These are phyloP conservation scores for Brotula barbata DNA, from an alignment of 2,797 vertebrate species.

Conservation along the genomic window DNA sequence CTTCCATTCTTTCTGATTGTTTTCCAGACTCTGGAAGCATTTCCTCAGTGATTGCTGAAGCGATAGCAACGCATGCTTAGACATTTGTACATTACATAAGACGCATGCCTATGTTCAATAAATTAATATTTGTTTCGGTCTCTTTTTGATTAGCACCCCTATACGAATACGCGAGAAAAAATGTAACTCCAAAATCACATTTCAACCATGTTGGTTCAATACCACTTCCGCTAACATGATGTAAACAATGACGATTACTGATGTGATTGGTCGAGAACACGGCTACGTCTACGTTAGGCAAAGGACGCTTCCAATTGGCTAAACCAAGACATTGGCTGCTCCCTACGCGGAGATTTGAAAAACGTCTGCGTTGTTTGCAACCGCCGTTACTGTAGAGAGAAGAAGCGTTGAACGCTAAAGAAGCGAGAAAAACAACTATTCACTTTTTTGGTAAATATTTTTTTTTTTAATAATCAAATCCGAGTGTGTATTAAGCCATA, in stretches of 20 bases:
- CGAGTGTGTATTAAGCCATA: neutral
- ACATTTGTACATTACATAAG: constrained; percentile 62
- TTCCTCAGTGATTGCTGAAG: constrained; percentile 76
- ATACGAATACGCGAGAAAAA: too few relatives aligned
- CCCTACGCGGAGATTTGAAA: constrained; percentile 65
- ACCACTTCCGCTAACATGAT: constrained; percentile 47
- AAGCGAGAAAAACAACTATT: neutral
- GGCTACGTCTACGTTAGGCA: fast-evolving
- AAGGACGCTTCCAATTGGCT: constrained; percentile 59
- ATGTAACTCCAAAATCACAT: too few relatives aligned
- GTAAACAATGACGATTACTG: constrained; percentile 32
- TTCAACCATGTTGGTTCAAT: constrained; percentile 27
- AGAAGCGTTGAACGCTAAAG: neutral
- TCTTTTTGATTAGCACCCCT: too few relatives aligned
- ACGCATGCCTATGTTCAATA: neutral
- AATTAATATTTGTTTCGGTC: neutral
- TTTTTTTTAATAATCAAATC: neutral
- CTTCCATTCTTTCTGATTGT: constrained; percentile 74
- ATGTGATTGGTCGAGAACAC: constrained; percentile 24
- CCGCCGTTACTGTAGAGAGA: constrained; percentile 8
- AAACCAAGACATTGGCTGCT: fast-evolving
- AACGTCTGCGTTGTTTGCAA: constrained; percentile 43
- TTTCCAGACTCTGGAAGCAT: constrained; percentile 74
- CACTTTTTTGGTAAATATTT: constrained; percentile 29
- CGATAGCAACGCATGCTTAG: constrained; percentile 51